Evolutionary conservation across 1,140 invertebrate species (phyloP).

Genomic region (Aculops lycopersici): DNA sequence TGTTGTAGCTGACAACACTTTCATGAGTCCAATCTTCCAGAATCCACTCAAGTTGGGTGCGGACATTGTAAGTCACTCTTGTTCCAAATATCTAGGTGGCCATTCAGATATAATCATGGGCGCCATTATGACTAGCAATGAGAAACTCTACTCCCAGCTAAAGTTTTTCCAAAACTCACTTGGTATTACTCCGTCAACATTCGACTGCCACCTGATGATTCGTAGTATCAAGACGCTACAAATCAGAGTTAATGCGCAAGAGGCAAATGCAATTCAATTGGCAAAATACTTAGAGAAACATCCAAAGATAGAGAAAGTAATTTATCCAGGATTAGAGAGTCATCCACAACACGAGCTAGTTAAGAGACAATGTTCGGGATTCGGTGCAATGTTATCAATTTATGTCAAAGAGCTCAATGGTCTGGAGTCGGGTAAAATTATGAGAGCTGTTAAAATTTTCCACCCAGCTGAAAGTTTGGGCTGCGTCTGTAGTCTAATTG

Average conservation of each 20-base stretch:
- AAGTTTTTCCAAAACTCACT: slow-evolving; percentile 62
- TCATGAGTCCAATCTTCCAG: slow-evolving; percentile 77
- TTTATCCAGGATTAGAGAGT: slow-evolving; percentile 56
- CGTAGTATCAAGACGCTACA: slow-evolving; percentile 59
- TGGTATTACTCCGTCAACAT: slow-evolving; percentile 72
- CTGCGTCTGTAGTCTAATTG: slow-evolving; percentile 59
- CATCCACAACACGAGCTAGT: slow-evolving; percentile 65
- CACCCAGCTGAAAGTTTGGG: slow-evolving; percentile 77
- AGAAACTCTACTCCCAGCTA: slow-evolving; percentile 33
- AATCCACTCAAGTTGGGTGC: slow-evolving; percentile 59
- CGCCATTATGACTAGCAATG: slow-evolving; percentile 34
- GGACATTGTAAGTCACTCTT: slow-evolving; percentile 62
- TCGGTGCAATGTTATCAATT: slow-evolving; percentile 69
- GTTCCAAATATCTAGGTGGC: slow-evolving; percentile 95
- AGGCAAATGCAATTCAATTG: slow-evolving; percentile 35
- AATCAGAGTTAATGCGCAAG: slow-evolving; percentile 57
- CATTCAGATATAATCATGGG: slow-evolving; percentile 96
- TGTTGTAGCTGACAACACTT: slow-evolving; percentile 83
- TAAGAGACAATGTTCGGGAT: slow-evolving; percentile 47
- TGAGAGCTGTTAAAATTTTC: slow-evolving; percentile 42
- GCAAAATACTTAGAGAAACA: slow-evolving; percentile 45
- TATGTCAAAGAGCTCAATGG: slow-evolving; percentile 45
- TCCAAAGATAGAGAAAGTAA: slow-evolving; percentile 37
- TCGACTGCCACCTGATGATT: slow-evolving; percentile 75
- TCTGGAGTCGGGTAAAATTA: slow-evolving; percentile 39